These are phyloP conservation scores for Falcaria lacertinaria DNA, from an alignment of 2,888 invertebrate species.

Conservation along the genomic window DNA sequence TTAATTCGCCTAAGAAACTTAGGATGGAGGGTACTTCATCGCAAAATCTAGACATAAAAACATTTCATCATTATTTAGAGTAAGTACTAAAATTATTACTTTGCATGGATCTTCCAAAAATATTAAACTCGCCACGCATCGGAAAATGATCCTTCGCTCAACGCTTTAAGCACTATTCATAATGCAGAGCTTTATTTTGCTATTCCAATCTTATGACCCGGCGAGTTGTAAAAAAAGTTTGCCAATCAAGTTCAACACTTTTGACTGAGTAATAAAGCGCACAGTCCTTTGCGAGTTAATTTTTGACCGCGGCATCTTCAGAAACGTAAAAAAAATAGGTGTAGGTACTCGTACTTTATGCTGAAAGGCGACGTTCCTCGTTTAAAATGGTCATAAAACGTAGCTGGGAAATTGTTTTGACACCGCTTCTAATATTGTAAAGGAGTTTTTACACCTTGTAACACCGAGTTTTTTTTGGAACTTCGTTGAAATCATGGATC, in stretches of 20 bases:
- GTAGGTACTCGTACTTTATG: constrained; percentile 20
- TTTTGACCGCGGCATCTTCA: constrained; percentile 15
- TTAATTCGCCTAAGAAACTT: background rate
- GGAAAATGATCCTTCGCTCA: constrained; percentile 12
- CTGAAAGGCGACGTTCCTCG: constrained; percentile 36
- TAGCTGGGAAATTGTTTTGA: constrained; percentile 52
- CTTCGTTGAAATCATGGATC: no score
- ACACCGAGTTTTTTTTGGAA: background rate
- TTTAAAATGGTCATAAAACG: constrained; percentile 57
- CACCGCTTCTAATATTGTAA: constrained; percentile 46
- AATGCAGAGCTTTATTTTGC: constrained; percentile 18
- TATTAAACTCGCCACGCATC: constrained; percentile 4
- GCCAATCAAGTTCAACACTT: constrained; percentile 16
- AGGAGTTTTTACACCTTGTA: constrained; percentile 13
- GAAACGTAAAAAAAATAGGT: constrained; percentile 4
- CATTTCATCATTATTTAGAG: constrained; percentile 39
- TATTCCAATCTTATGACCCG: constrained; percentile 9
- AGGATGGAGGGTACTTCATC: constrained; percentile 18
- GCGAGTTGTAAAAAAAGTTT: constrained; percentile 10
- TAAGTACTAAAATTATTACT: constrained; percentile 37
- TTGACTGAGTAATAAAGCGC: constrained; percentile 16
- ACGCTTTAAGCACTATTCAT: constrained; percentile 11
- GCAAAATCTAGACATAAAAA: constrained; percentile 36
- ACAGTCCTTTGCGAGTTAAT: constrained; percentile 22
- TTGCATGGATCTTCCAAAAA: constrained; percentile 18